phyloP scores from a whole-genome alignment of 2,797 vertebrate species.

The Xiphorhynchus erythropygius region DNA sequence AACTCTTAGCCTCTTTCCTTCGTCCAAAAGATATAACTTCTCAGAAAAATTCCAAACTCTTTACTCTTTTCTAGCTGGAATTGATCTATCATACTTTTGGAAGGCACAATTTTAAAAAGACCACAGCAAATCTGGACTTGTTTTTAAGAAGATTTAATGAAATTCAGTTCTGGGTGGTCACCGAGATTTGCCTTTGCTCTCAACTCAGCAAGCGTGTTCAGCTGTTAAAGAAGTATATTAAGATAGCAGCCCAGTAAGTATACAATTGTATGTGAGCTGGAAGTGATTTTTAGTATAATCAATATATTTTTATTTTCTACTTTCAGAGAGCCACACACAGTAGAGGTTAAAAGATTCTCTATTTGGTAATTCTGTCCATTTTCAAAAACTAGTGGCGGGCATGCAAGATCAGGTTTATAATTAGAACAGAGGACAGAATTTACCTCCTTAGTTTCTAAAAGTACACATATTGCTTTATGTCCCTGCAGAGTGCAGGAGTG shows the following conservation, averaged over 20 bases:
- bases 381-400: not conserved
- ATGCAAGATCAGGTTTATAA: not conserved
- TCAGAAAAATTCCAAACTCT: not conserved
- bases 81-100: conserved; percentile 97
- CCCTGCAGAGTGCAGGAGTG: not conserved
- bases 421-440: not conserved
- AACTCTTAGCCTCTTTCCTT: not conserved
- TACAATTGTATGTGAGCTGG: not conserved
- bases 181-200: conserved; percentile 93
- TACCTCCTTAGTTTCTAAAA: conserved; percentile 7
- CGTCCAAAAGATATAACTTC: not conserved
- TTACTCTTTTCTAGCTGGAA: conserved; percentile 85
- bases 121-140: conserved; percentile 95
- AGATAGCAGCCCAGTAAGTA: conserved; percentile 97
- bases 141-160: conserved; percentile 97
- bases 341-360: not conserved
- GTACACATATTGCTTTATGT: not conserved
- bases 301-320: not conserved
- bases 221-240: conserved; percentile 98
- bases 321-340: not conserved
- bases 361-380: not conserved
- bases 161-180: conserved; percentile 98
- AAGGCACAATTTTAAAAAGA: conserved; percentile 92
- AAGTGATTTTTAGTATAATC: not conserved
- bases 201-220: conserved; percentile 97